Conservation (phyloP, 2,797 vertebrate genomes). For the Sternarchorhynchus goeldii region DNA sequence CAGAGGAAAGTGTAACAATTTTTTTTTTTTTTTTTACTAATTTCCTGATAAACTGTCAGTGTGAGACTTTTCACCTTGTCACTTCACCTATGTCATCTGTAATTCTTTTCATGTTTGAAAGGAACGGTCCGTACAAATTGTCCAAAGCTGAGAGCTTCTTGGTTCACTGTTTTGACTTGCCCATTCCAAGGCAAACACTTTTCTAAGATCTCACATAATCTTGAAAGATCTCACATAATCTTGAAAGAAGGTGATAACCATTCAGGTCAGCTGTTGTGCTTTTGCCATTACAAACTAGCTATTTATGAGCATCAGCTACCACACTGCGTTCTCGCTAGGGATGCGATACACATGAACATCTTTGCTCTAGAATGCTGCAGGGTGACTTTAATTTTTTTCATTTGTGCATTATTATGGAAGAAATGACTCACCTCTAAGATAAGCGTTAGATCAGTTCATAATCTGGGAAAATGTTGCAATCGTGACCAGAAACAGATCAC, state of each 20-base stretch:
- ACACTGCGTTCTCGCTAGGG: conserved; percentile 10
- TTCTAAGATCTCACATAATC: conserved; percentile 2
- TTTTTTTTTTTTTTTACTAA: background rate
- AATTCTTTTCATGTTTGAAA: background rate
- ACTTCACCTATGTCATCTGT: background rate
- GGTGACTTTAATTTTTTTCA: conserved; percentile 64
- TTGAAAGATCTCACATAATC: background rate
- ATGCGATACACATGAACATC: conserved; percentile 16
- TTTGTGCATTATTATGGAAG: conserved; percentile 74
- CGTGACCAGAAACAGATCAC: conserved; percentile 54
- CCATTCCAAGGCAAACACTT: background rate
- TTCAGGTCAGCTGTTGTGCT: background rate
- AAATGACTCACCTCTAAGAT: conserved; percentile 76
- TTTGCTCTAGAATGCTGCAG: conserved; percentile 68
- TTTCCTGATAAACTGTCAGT: background rate
- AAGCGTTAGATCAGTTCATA: conserved; percentile 69
- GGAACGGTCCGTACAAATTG: too few relatives aligned
- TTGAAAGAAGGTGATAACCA: background rate
- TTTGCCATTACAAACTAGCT: conserved; percentile 23
- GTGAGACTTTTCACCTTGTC: background rate
- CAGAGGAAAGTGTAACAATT: background rate
- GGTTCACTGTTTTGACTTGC: background rate
- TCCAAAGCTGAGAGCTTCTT: background rate
- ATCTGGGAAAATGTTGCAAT: conserved; percentile 67
- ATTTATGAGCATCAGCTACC: conserved; percentile 20